Evolutionary conservation across 2,113 vertebrate species (phyloP), one percentile per base, ranked within the genome.

Genomic region (Podiceps cristatus): DNA sequence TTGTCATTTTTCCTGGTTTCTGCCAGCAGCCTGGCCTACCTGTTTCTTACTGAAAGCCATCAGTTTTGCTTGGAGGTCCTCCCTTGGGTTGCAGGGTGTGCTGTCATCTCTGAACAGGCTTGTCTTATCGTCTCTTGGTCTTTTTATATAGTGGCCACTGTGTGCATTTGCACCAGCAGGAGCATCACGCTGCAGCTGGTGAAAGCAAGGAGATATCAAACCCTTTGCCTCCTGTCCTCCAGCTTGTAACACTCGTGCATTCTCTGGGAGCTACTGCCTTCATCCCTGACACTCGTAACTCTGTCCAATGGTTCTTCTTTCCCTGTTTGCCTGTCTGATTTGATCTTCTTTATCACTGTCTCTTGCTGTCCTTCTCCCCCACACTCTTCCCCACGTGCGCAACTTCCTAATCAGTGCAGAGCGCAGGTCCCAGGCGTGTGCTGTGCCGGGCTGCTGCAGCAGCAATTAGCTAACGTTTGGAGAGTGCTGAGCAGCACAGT

Each of bases 321-420:
- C 75, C 50, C 27, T 69, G 40, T 49, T 69, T 80, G 67, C 31
- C 50, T 69, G 33, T 37, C 86, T 88, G 85, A 71, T 74, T 77
- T 31, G n/a, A 62, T 92, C 53, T 56, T 63, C 68, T 76, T 64
- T 58, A 45, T 16, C 31, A 5, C 45, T 66, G 23, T 35, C 44
- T 78, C 60, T 90, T 35, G 63, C 68, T 56, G 19, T 63, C 47
- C 29, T 58, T 84, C 56, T 85, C 59, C 53, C 73, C 53, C 52
- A 18, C 9, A 1, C 20, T 72, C 60, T 44, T 84, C 60, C 80
- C 90, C 1, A 0, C 0, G 18, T 72, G 69, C 56, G 73, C 0
- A 0, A 78, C 72, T 90, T 69, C 92, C 87, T 56, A 19, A n/a
- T 58, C 74, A 90, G 58, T 3, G 50, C 92, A 75, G 90, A 93